Percentiles rank a stretch among this genome's conserved stretches.
phyloP scores from a whole-genome alignment of 2,888 invertebrate genomes.

The Folsomia candida region DNA sequence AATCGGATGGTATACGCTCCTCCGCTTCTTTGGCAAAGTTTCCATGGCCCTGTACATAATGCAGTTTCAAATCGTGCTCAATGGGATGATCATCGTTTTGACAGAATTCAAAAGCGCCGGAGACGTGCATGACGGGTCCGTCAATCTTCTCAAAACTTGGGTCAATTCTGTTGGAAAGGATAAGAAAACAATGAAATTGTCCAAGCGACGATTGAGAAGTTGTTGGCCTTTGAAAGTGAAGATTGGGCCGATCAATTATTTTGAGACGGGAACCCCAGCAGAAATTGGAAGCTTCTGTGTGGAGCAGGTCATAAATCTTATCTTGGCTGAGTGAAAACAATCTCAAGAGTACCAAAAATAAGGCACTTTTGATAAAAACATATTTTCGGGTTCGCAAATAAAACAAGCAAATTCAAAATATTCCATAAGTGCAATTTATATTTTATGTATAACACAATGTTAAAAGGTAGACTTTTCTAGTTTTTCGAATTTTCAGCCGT shows the following conservation, averaged over 20 bases:
- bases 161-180: neutral
- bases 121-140: neutral
- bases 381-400: neutral
- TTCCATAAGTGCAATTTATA: neutral
- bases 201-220: neutral
- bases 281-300: neutral
- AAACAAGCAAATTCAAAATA: neutral
- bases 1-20: neutral
- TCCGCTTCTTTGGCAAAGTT: neutral
- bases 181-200: neutral
- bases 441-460: too few species aligned
- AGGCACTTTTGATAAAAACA: neutral
- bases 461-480: too few species aligned
- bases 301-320: neutral
- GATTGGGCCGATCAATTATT: neutral
- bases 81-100: neutral
- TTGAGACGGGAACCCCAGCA: neutral
- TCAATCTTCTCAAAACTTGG: neutral
- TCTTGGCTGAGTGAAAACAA: neutral
- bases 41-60: neutral
- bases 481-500: too few species aligned
- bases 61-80: neutral
- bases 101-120: neutral
- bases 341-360: too few species aligned
- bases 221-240: neutral